Evolutionary conservation across 2,113 vertebrate genomes (phyloP), one percentile per base, ranked within the genome.

Genomic region (Tympanuchus pallidicinctus): DNA sequence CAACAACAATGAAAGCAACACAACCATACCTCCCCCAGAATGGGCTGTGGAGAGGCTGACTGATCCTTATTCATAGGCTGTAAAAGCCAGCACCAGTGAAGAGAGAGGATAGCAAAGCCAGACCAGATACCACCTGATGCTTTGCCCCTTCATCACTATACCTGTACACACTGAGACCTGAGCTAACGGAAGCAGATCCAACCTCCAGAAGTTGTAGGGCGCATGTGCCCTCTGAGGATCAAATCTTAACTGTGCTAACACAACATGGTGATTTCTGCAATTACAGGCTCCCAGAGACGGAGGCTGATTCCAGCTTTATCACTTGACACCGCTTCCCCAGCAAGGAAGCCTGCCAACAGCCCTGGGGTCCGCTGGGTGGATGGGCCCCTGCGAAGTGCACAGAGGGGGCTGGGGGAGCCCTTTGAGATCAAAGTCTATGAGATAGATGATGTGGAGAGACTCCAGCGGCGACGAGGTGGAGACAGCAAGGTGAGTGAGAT

Each of bases 371-470:
- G 99, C 97, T 99, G 99, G 99, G 99, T 99, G 76, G 99, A 99
- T 2, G 99, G 99, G 6, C 99, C 99, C 3, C 96, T 99, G 75
- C 94, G 99, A 57, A 98, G 94, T 76, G 95, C 97, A 91, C 97
- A 98, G 97, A 84, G 98, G 67, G 92, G 96, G 20, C 61, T 98
- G 57, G 97, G 98, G 36, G 99, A 99, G 82, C 98, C 99, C 70
- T 99, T 99, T 40, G 99, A 99, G 97, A 99, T 99, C 93, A 99
- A 99, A 92, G 99, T 99, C 74, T 99, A 99, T n/a, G 99, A 99
- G 92, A 99, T 99, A 11, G 99, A 99, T 30, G 99, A 99, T 2
- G 99, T 99, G 18, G 99, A 99, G 79, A 98, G 99, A 64, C 98
- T 99, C 56, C 99, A 99, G 96, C 97, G 98, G 91, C 98, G 98